A percentile compares a stretch with the other conserved stretches of the same genome.
Evolutionary conservation across 2,888 invertebrate species (phyloP).

Genomic region (Anarsia innoxiella): DNA sequence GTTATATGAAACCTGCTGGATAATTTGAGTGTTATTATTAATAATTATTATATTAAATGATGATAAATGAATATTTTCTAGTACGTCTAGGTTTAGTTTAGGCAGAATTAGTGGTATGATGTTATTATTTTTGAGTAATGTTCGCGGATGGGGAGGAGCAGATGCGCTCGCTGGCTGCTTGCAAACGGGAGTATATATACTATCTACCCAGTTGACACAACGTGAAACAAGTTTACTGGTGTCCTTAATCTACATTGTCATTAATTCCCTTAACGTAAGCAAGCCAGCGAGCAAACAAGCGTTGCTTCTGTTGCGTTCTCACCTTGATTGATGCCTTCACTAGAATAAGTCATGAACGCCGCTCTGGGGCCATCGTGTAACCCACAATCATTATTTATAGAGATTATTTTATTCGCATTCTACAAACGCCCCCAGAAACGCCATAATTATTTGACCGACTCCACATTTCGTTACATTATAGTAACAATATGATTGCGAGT

Average conservation of each 20-base stretch:
- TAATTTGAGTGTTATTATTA: constrained; percentile 24
- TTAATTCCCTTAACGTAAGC: no score
- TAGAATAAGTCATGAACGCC: constrained; percentile 36
- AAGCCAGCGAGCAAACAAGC: constrained; percentile 22
- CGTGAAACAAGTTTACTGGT: neutral
- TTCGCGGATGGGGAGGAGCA: constrained; percentile 51
- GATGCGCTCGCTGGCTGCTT: constrained; percentile 35
- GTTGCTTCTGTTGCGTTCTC: constrained; percentile 48
- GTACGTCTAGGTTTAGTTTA: constrained; percentile 61
- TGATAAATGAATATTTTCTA: constrained; percentile 34
- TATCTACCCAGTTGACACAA: no score
- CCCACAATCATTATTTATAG: constrained; percentile 23
- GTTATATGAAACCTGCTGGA: constrained; percentile 26
- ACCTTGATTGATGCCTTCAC: constrained; percentile 61
- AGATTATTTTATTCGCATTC: constrained; percentile 23
- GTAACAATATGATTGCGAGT: constrained; percentile 27
- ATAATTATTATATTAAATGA: constrained; percentile 15
- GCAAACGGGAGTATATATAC: neutral
- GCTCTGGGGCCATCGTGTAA: constrained; percentile 27
- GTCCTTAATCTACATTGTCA: neutral
- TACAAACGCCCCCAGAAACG: constrained; percentile 14
- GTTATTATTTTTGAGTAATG: constrained; percentile 50
- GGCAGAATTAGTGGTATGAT: constrained; percentile 54
- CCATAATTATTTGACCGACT: constrained; percentile 20
- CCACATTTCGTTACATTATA: constrained; percentile 31